These are phyloP conservation scores for Scomber scombrus DNA, from an alignment of 2,113 vertebrate genomes.

Conservation along the genomic window DNA sequence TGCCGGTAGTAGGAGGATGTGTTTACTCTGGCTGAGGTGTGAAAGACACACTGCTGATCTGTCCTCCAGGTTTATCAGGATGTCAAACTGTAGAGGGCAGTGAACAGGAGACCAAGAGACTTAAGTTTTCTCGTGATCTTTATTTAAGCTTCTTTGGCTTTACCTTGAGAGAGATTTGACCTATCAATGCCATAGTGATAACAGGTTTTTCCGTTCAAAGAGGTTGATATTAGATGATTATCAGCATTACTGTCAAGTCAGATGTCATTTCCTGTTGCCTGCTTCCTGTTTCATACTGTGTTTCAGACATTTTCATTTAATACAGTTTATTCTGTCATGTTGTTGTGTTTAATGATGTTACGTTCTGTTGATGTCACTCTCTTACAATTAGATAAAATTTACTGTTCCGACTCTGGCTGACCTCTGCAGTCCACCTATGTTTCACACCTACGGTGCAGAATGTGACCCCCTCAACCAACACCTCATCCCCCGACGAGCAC, in stretches of 20 bases:
- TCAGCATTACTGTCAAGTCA: neutral
- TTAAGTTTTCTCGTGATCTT: neutral
- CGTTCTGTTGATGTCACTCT: constrained; percentile 21
- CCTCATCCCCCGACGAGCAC: constrained; percentile 35
- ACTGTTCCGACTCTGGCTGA: constrained; percentile 69
- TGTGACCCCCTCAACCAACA: constrained; percentile 51
- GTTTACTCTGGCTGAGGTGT: constrained; percentile 81
- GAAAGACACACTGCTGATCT: constrained; percentile 72
- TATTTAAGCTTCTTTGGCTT: neutral
- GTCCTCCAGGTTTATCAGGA: constrained; percentile 62
- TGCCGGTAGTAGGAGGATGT: constrained; percentile 71
- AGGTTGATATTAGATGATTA: neutral
- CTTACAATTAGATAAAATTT: constrained; percentile 67
- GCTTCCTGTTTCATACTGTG: neutral
- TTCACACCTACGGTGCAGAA: constrained; percentile 82
- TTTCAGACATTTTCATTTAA: neutral
- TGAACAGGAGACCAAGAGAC: neutral
- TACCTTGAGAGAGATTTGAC: neutral
- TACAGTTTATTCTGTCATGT: neutral
- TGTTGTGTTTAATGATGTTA: neutral
- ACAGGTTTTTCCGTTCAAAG: neutral
- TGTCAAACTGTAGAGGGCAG: constrained; percentile 35
- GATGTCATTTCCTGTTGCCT: neutral
- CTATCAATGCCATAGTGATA: accelerated
- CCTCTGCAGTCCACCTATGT: constrained; percentile 67